A percentile compares a stretch with the other conserved stretches of the same genome.
Conservation (phyloP, 2,113 vertebrate genomes). For the Arothron firmamentum region DNA sequence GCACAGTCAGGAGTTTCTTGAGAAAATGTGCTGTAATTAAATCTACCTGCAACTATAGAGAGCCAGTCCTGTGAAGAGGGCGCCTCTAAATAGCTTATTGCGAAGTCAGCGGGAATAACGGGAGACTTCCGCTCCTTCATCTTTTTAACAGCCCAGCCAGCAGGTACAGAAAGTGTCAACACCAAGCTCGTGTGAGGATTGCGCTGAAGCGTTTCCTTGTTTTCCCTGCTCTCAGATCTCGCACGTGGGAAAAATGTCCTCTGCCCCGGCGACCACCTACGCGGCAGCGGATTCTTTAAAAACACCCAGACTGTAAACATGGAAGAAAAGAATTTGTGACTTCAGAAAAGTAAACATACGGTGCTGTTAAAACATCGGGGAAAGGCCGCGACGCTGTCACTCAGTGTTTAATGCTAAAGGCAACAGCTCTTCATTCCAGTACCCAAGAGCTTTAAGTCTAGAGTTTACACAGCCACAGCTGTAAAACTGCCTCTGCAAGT, state of each 20-base stretch:
- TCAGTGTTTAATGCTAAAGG: background rate
- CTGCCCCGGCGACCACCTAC: constrained; percentile 2
- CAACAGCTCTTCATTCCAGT: background rate
- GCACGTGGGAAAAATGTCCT: background rate
- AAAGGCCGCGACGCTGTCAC: background rate
- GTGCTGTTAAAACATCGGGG: constrained; percentile 6
- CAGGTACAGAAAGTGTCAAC: background rate
- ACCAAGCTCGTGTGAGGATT: background rate
- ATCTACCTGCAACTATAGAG: background rate
- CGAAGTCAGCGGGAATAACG: background rate
- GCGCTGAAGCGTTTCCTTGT: constrained; percentile 11
- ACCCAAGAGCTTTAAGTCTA: background rate
- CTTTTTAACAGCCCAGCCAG: no score
- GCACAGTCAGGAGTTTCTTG: no score
- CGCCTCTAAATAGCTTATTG: constrained; percentile 23
- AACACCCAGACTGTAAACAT: background rate
- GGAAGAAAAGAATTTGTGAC: constrained; percentile 5
- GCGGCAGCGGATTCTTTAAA: background rate
- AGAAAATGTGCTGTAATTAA: no score
- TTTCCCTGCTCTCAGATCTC: constrained; percentile 4
- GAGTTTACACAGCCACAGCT: background rate
- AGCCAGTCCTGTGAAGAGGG: constrained; percentile 17
- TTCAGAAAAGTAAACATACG: constrained; percentile 21
- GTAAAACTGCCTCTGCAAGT: no score
- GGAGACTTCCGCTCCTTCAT: background rate